Conservation (phyloP, 1,140 invertebrate species). For the Orius insidiosus region DNA sequence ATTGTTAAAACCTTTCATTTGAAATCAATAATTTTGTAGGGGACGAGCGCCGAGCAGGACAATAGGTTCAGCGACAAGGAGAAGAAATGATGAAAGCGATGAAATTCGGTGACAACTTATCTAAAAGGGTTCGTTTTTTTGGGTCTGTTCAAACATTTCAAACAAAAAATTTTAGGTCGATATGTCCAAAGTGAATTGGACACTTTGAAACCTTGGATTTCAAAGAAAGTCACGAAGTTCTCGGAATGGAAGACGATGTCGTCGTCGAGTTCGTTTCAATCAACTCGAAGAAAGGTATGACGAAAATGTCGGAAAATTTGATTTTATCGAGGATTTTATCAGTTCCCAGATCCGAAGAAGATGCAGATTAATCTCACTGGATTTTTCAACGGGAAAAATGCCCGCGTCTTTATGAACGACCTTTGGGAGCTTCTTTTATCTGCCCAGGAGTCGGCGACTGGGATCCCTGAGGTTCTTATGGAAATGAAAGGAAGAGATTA, state of each 20-base stretch:
- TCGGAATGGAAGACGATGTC: conserved; percentile 96
- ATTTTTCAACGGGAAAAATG: conserved; percentile 95
- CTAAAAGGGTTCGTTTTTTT: conserved; percentile 53
- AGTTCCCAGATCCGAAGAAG: conserved; percentile 90
- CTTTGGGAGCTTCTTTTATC: conserved; percentile 89
- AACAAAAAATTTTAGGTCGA: conserved; percentile 60
- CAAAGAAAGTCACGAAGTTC: conserved; percentile 81
- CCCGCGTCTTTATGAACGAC: conserved; percentile 91
- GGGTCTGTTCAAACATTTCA: background rate
- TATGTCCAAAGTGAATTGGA: conserved; percentile 95
- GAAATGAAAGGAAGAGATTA: conserved; percentile 95
- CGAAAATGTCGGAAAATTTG: background rate
- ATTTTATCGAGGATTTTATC: conserved; percentile 22
- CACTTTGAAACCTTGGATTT: conserved; percentile 97
- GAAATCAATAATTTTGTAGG: conserved; percentile 37
- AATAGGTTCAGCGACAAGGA: conserved; percentile 98
- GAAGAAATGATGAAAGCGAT: conserved; percentile 97
- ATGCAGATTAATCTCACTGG: conserved; percentile 99
- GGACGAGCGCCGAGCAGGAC: conserved; percentile 95
- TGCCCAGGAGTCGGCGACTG: conserved; percentile 84
- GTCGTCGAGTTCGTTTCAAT: conserved; percentile 96
- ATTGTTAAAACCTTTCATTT: background rate
- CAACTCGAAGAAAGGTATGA: conserved; percentile 81
- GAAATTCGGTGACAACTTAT: conserved; percentile 87
- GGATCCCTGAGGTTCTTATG: conserved; percentile 82